phyloP scores from a whole-genome alignment of 2,888 invertebrate genomes.

The Drosophila merina region DNA sequence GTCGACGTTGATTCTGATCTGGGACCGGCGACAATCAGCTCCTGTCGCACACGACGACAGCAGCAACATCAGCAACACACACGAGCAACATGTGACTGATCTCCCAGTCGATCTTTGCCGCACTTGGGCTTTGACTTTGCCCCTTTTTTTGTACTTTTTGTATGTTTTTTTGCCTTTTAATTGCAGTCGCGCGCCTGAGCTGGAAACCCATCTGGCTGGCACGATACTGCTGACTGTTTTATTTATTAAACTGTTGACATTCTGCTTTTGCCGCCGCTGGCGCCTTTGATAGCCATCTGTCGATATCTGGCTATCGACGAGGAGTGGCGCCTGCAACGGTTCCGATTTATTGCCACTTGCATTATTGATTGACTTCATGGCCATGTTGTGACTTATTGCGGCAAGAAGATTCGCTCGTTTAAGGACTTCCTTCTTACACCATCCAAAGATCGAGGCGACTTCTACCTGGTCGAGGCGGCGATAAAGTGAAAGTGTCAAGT shows the following conservation, averaged over 20 bases:
- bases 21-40: slow-evolving; percentile 49
- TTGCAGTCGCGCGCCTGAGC: slow-evolving; percentile 60
- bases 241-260: slow-evolving; percentile 81
- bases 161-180: slow-evolving; percentile 51
- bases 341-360: slow-evolving; percentile 63
- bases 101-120: slow-evolving; percentile 34
- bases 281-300: slow-evolving; percentile 60
- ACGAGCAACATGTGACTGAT: slow-evolving; percentile 37
- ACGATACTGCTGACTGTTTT: slow-evolving; percentile 68
- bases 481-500: slow-evolving; percentile 65
- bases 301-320: slow-evolving; percentile 34
- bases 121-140: slow-evolving; percentile 43
- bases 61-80: slow-evolving; percentile 16
- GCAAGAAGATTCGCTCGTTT: slow-evolving; percentile 6
- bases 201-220: slow-evolving; percentile 40
- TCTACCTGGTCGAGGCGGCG: not conserved
- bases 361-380: slow-evolving; percentile 60
- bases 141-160: slow-evolving; percentile 28
- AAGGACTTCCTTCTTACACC: not conserved
- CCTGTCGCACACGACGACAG: slow-evolving; percentile 62
- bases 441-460: not conserved
- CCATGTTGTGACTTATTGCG: slow-evolving; percentile 49
- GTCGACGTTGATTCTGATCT: slow-evolving; percentile 46
- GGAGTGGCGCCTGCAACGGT: slow-evolving; percentile 56
- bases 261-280: slow-evolving; percentile 49